phyloP scores from a whole-genome alignment of 2,888 invertebrate genomes.

The Syrista parreyssii region DNA sequence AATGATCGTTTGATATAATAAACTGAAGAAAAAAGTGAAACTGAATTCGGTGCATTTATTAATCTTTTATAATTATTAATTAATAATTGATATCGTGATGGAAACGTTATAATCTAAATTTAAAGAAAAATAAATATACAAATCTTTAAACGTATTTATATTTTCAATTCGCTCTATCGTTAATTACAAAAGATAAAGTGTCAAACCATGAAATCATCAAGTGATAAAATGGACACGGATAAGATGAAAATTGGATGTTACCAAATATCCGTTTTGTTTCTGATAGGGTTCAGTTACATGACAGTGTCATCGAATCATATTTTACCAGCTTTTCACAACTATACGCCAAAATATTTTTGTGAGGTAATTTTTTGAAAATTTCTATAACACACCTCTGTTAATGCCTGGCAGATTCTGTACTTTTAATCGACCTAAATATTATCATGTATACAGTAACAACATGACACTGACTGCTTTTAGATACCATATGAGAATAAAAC shows the following conservation, averaged over 20 bases:
- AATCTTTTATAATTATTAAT: no score
- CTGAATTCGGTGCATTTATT: no score
- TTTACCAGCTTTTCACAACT: constrained; percentile 60
- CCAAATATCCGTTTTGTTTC: constrained; percentile 56
- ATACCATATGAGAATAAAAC: constrained; percentile 27
- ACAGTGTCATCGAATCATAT: constrained; percentile 64
- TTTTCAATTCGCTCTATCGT: not conserved
- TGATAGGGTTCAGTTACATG: constrained; percentile 61
- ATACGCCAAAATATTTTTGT: constrained; percentile 62
- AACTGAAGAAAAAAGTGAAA: no score
- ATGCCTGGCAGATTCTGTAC: not conserved
- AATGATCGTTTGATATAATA: not conserved
- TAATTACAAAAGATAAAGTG: not conserved
- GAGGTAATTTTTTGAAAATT: constrained; percentile 48
- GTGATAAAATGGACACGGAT: constrained; percentile 49
- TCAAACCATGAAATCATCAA: not conserved
- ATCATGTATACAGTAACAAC: not conserved
- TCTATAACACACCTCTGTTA: not conserved
- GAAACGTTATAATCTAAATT: not conserved
- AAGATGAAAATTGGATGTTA: constrained; percentile 55
- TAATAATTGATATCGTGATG: not conserved
- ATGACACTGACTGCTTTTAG: not conserved
- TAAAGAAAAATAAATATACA: not conserved
- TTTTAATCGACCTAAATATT: not conserved
- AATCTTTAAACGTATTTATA: not conserved